Percentiles rank a stretch among this genome's conserved stretches.
Evolutionary conservation across 2,113 vertebrate species (phyloP).

Genomic region (Prinia subflava): DNA sequence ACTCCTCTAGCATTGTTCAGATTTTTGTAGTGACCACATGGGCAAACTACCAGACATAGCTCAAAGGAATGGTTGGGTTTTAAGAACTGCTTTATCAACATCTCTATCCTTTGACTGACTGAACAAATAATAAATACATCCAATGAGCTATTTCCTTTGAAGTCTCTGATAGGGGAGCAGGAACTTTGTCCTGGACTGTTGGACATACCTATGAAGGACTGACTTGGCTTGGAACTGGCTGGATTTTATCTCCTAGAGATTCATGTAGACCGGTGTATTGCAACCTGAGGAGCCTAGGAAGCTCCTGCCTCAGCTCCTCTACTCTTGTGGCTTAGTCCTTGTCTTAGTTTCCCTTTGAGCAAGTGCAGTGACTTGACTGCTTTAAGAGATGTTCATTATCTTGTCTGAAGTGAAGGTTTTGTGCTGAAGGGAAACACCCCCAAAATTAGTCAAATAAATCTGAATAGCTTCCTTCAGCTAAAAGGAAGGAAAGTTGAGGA

Average conservation of each 20-base stretch:
- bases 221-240: neutral
- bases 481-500: neutral
- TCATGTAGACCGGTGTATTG: neutral
- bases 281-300: neutral
- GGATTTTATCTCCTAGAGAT: neutral
- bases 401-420: neutral
- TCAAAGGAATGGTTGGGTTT: neutral
- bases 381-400: neutral
- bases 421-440: neutral
- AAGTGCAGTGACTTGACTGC: neutral
- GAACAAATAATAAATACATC: neutral
- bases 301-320: neutral
- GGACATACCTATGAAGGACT: neutral
- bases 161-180: neutral
- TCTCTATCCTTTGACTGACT: neutral
- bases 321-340: neutral
- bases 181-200: neutral
- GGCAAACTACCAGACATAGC: neutral
- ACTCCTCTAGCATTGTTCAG: neutral
- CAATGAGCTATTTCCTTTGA: neutral
- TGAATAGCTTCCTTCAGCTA: neutral
- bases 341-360: neutral
- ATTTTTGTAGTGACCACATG: neutral
- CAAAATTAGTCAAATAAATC: neutral
- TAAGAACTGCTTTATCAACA: neutral